These are phyloP conservation scores for Pomacea maculata DNA, from an alignment of 1,140 invertebrate genomes.

Conservation along the genomic window DNA sequence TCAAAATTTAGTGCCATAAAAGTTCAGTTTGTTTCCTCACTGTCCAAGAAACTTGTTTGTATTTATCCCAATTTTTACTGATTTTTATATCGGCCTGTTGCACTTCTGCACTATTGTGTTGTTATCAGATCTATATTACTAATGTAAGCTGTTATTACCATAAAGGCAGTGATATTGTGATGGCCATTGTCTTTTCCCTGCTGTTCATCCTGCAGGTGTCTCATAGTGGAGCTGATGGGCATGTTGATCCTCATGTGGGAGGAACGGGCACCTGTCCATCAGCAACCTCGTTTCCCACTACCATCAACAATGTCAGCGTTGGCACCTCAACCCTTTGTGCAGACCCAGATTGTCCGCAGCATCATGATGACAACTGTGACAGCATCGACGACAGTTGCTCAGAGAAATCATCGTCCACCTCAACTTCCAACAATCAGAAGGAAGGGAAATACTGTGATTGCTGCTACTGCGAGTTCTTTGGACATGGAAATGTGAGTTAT, in stretches of 20 bases:
- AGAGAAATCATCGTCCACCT: constrained; percentile 67
- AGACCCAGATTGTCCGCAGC: constrained; percentile 58
- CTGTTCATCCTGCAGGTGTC: too few relatives aligned
- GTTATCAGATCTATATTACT: too few relatives aligned
- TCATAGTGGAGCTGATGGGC: constrained; percentile 4
- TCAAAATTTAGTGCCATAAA: too few relatives aligned
- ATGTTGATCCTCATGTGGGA: constrained; percentile 6
- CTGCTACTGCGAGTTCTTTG: constrained; percentile 79
- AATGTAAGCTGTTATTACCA: too few relatives aligned
- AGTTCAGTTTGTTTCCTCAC: too few relatives aligned
- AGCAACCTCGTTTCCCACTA: constrained; percentile 28
- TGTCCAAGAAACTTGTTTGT: too few relatives aligned
- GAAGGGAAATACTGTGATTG: constrained; percentile 76
- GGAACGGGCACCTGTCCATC: constrained; percentile 3
- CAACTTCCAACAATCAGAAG: constrained; percentile 66
- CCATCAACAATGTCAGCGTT: constrained; percentile 57
- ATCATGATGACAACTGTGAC: constrained; percentile 63
- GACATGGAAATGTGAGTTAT: constrained; percentile 73
- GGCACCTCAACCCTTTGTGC: constrained; percentile 57
- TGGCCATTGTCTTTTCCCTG: too few relatives aligned
- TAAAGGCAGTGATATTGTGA: too few relatives aligned
- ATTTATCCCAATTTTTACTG: too few relatives aligned
- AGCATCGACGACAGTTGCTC: constrained; percentile 69
- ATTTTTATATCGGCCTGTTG: too few relatives aligned
- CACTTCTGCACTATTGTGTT: too few relatives aligned